Evolutionary conservation across 2,113 vertebrate species (phyloP).

Genomic region (Actenoides lindsayi): DNA sequence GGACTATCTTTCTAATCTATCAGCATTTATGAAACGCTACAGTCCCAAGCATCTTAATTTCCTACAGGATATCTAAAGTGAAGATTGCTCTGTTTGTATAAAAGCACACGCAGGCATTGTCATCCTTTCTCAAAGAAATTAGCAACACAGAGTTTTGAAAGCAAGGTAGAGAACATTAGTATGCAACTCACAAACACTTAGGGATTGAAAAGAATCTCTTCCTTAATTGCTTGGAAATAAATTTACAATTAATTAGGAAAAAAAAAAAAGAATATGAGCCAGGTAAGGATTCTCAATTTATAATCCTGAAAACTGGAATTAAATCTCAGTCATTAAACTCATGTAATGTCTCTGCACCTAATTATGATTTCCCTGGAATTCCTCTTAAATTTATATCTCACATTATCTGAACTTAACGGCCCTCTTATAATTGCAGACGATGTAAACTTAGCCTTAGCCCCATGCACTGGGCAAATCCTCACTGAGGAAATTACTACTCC

Average conservation of each 20-base stretch:
- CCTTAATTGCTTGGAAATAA: constrained; percentile 54
- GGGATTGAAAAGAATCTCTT: not conserved
- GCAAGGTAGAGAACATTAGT: not conserved
- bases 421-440: constrained; percentile 42
- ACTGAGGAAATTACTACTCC: not conserved
- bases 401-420: constrained; percentile 49
- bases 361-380: constrained; percentile 59
- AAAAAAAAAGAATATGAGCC: not conserved
- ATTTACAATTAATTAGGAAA: constrained; percentile 57
- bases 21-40: not conserved
- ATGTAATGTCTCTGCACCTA: constrained; percentile 46
- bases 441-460: not conserved
- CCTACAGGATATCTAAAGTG: not conserved
- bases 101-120: not conserved
- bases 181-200: constrained; percentile 12
- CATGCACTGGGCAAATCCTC: not conserved
- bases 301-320: constrained; percentile 62
- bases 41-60: not conserved
- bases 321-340: constrained; percentile 60
- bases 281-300: constrained; percentile 57
- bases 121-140: not conserved
- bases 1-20: not conserved
- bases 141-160: not conserved
- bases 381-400: constrained; percentile 37
- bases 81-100: not conserved